Conservation (phyloP, 2,888 invertebrate genomes). For the Galerucella calmariensis region DNA sequence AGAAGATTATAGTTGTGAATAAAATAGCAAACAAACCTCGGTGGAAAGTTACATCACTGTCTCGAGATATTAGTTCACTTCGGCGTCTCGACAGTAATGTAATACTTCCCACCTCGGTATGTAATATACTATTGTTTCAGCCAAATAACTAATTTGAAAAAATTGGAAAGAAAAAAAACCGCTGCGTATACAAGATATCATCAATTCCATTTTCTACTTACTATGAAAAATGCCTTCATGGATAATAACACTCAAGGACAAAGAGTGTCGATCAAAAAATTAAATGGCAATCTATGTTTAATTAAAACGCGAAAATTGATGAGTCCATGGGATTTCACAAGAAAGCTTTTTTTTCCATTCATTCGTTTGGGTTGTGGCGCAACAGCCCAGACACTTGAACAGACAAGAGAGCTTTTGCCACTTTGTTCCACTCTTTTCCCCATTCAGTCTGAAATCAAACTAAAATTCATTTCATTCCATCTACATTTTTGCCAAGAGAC, state of each 20-base stretch:
- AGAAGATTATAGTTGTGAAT: no score
- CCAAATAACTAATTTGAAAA: no score
- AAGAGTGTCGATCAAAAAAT: background rate
- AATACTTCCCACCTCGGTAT: no score
- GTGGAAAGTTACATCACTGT: no score
- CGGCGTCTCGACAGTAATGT: no score
- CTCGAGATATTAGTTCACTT: no score
- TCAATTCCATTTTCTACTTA: background rate
- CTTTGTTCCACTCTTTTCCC: background rate
- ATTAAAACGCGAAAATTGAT: background rate
- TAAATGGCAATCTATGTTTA: background rate
- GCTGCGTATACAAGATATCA: background rate
- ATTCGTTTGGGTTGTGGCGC: no score
- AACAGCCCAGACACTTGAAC: background rate
- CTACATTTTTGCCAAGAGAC: background rate
- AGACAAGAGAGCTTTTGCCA: background rate
- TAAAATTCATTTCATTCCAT: background rate
- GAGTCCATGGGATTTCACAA: background rate
- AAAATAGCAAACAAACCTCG: no score
- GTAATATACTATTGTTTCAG: no score
- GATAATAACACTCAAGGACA: background rate
- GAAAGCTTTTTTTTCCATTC: no score
- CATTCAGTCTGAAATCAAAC: background rate
- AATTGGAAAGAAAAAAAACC: no score
- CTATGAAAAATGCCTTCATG: background rate